Conservation (phyloP, 2,797 vertebrate species). For the Acanthiza pusilla region DNA sequence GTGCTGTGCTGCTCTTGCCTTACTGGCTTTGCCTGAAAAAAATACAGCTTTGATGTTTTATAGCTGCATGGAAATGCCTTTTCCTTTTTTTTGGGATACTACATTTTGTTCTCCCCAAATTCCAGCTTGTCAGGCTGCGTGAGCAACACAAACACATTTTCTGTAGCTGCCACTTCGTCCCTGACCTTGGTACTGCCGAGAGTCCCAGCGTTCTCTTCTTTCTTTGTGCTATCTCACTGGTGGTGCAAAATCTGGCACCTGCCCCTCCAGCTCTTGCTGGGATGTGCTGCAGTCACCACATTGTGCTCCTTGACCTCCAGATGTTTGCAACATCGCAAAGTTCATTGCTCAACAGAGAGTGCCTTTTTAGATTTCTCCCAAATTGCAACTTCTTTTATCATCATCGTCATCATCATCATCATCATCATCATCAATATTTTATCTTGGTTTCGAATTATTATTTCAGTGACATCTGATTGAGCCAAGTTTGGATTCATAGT, state of each 20-base stretch:
- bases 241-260: background rate
- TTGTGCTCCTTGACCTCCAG: background rate
- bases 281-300: background rate
- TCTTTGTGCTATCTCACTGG: background rate
- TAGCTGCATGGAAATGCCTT: background rate
- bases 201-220: background rate
- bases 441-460: background rate
- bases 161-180: background rate
- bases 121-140: background rate
- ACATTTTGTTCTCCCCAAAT: background rate
- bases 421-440: background rate
- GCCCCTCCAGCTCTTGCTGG: background rate
- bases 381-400: background rate
- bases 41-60: background rate
- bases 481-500: background rate
- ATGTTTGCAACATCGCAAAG: background rate
- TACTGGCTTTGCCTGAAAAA: background rate
- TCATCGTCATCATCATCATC: background rate
- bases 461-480: background rate
- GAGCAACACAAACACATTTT: background rate
- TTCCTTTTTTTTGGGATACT: background rate
- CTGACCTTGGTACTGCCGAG: background rate
- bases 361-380: background rate
- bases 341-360: background rate
- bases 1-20: background rate